Percentiles rank a stretch among this genome's conserved stretches.
These are phyloP conservation scores for Marmota flaviventris DNA, from an alignment of 2,113 vertebrate species.

Conservation along the genomic window DNA sequence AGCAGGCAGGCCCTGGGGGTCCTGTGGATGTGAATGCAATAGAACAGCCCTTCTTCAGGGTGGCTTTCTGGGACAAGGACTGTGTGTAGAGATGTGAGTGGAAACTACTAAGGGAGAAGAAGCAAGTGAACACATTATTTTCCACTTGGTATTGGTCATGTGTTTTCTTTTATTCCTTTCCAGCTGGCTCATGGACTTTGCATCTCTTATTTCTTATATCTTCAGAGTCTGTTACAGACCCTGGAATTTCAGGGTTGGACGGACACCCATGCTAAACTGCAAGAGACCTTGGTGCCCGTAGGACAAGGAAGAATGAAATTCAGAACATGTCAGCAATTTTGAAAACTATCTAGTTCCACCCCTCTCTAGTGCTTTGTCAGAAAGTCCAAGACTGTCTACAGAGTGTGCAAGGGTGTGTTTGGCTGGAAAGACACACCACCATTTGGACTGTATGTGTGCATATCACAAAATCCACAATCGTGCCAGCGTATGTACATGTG, in stretches of 20 bases:
- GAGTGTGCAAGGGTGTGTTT: not conserved
- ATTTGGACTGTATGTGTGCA: not conserved
- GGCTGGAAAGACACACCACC: not conserved
- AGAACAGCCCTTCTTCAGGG: not conserved
- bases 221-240: not conserved
- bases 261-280: not conserved
- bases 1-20: not conserved
- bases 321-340: conserved; percentile 46
- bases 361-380: not conserved
- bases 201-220: not conserved
- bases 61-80: not conserved
- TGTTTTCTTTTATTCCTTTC: not conserved
- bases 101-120: not conserved
- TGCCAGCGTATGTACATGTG: no score
- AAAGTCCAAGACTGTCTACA: not conserved
- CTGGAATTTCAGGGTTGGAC: not conserved
- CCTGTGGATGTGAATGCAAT: not conserved
- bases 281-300: not conserved
- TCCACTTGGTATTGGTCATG: not conserved
- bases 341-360: not conserved
- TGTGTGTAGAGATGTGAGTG: not conserved
- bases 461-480: not conserved
- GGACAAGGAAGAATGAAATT: conserved; percentile 28
- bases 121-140: not conserved
- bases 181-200: not conserved